Percentiles rank a stretch among this genome's conserved stretches.
These are phyloP conservation scores for Caenorhabditis sp. DNA, from an alignment of 2,888 invertebrate genomes.

Conservation along the genomic window DNA sequence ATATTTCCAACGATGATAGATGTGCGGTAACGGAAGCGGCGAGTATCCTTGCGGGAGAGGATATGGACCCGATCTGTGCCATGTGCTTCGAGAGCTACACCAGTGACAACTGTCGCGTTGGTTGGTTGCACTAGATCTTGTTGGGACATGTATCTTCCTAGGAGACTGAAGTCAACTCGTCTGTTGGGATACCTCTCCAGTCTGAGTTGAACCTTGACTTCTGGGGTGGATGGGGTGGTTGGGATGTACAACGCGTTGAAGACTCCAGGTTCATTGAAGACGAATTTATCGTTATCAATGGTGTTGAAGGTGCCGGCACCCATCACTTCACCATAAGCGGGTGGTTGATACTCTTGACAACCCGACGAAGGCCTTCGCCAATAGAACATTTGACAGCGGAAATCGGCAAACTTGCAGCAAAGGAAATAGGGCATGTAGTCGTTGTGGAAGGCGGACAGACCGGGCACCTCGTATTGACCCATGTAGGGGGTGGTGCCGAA, in stretches of 20 bases:
- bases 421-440: conserved; percentile 92
- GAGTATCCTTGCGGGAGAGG: conserved; percentile 56
- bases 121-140: conserved; percentile 69
- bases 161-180: conserved; percentile 68
- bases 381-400: conserved; percentile 91
- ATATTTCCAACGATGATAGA: conserved; percentile 68
- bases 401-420: conserved; percentile 92
- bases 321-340: conserved; percentile 84
- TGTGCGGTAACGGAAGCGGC: conserved; percentile 60
- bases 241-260: conserved; percentile 80
- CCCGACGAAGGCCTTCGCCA: conserved; percentile 89
- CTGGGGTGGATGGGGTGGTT: conserved; percentile 58
- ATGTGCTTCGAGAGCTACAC: conserved; percentile 66
- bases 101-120: conserved; percentile 69
- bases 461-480: conserved; percentile 91
- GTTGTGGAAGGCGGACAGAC: conserved; percentile 92
- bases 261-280: conserved; percentile 93
- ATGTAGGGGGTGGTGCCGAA: conserved; percentile 91
- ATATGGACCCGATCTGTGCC: conserved; percentile 66
- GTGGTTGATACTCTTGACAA: conserved; percentile 92
- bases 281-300: conserved; percentile 88
- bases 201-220: conserved; percentile 68
- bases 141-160: conserved; percentile 65
- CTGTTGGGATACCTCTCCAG: conserved; percentile 69
- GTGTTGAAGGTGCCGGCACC: conserved; percentile 94